These are phyloP conservation scores for Carettochelys insculpta DNA, from an alignment of 2,113 vertebrate species.

Conservation along the genomic window DNA sequence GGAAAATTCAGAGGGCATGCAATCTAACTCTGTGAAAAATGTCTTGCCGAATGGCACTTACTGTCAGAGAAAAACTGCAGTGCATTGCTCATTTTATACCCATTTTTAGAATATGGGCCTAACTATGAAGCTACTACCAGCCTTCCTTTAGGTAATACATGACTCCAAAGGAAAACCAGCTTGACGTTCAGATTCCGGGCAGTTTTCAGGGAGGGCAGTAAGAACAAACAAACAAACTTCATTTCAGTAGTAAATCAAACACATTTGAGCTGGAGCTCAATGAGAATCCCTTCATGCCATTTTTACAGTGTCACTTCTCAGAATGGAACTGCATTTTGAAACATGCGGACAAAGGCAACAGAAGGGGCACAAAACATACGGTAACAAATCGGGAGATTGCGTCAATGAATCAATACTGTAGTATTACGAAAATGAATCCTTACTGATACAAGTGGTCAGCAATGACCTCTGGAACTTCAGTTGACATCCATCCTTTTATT, in stretches of 20 bases:
- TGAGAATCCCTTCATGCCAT: background rate
- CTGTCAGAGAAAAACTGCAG: background rate
- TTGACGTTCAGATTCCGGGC: background rate
- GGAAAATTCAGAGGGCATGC: background rate
- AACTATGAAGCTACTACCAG: background rate
- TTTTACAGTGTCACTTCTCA: background rate
- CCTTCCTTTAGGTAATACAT: background rate
- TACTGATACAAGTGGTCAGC: too few species aligned
- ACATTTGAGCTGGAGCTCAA: background rate
- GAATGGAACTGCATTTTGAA: background rate
- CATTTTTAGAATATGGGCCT: background rate
- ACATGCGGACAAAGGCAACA: background rate
- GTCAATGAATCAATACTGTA: background rate
- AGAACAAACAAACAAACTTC: slow-evolving; percentile 3
- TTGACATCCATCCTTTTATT: background rate
- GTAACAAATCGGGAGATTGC: background rate
- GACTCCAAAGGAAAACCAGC: background rate
- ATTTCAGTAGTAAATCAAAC: background rate
- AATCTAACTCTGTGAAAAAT: background rate
- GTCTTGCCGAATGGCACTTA: background rate
- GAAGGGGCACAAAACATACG: background rate
- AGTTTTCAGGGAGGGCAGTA: background rate
- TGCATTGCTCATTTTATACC: background rate
- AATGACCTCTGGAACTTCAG: background rate
- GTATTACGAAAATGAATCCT: background rate